A percentile compares a stretch with the other conserved stretches of the same genome.
Evolutionary conservation across 2,113 vertebrate genomes (phyloP).

Genomic region (Picathartes gymnocephalus): DNA sequence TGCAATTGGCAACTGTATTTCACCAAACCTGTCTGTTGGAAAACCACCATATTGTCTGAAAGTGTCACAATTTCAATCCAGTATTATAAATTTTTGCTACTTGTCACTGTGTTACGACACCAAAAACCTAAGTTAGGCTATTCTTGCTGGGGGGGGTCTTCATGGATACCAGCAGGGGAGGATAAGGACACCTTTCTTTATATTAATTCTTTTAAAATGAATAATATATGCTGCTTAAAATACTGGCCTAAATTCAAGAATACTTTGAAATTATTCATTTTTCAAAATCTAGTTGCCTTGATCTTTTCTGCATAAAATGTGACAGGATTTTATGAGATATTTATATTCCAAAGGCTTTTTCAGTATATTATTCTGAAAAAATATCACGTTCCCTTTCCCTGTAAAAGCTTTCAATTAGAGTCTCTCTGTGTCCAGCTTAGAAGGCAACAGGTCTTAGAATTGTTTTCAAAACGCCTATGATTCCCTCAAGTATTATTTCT

Average conservation of each 20-base stretch:
- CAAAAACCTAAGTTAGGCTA: neutral
- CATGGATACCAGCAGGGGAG: neutral
- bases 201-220: neutral
- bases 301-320: neutral
- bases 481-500: neutral
- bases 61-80: neutral
- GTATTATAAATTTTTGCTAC: neutral
- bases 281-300: neutral
- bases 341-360: neutral
- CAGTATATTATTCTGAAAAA: neutral
- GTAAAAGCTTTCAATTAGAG: neutral
- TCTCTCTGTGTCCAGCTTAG: neutral
- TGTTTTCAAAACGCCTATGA: neutral
- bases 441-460: neutral
- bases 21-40: neutral
- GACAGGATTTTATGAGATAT: neutral
- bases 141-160: neutral
- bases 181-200: neutral
- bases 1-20: neutral
- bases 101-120: neutral
- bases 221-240: neutral
- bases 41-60: neutral
- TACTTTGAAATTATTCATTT: neutral
- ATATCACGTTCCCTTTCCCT: neutral
- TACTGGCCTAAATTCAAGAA: neutral